phyloP scores from a whole-genome alignment of 2,797 vertebrate species.

The Aphelocoma californica region DNA sequence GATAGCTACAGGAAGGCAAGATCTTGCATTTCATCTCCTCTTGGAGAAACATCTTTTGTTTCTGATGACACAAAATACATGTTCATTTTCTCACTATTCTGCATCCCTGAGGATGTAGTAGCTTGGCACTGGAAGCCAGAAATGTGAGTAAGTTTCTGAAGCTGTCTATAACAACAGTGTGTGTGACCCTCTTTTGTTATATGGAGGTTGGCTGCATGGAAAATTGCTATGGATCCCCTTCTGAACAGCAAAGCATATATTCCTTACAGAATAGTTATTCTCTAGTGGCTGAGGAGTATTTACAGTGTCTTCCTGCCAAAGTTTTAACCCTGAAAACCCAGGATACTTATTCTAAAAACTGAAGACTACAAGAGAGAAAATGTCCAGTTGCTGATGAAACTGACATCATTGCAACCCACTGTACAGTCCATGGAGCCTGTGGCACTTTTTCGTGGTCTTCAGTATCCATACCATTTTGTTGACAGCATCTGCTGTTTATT shows the following conservation, averaged over 20 bases:
- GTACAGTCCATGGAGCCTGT: not conserved
- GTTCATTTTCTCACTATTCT: not conserved
- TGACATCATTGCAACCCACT: not conserved
- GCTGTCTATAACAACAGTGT: not conserved
- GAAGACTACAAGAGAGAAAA: not conserved
- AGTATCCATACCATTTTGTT: not conserved
- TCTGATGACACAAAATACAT: not conserved
- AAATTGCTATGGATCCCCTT: not conserved
- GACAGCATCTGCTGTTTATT: not conserved
- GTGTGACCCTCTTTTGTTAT: not conserved
- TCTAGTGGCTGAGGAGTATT: not conserved
- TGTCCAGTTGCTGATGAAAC: not conserved
- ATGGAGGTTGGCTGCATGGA: not conserved
- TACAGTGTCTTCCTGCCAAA: not conserved
- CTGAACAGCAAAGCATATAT: not conserved
- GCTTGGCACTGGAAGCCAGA: not conserved
- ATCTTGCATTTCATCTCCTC: not conserved
- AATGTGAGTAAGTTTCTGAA: not conserved
- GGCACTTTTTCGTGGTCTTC: not conserved
- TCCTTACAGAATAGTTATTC: not conserved
- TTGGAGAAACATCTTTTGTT: not conserved
- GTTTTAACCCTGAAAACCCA: not conserved
- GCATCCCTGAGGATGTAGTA: not conserved
- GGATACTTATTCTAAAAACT: not conserved
- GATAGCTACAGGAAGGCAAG: slow-evolving; percentile 13